Conservation (phyloP, 2,797 vertebrate species). For the Naso thynnoides region DNA sequence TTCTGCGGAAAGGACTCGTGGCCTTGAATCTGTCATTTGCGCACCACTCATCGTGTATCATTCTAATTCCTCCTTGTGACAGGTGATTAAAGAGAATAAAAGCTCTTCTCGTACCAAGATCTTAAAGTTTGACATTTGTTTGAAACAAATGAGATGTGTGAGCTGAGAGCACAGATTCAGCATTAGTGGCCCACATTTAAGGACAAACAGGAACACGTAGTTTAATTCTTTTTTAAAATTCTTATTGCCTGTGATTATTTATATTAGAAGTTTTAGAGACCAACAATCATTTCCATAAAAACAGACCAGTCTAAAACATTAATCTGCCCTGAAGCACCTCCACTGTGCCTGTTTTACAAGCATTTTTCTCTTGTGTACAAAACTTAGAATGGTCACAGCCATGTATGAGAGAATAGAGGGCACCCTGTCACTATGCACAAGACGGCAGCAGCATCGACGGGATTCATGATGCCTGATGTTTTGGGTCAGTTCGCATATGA, state of each 20-base stretch:
- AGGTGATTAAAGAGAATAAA: constrained; percentile 11
- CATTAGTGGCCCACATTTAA: too few relatives aligned
- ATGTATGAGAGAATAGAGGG: not conserved
- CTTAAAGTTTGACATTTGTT: constrained; percentile 1
- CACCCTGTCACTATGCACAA: not conserved
- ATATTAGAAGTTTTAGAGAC: too few relatives aligned
- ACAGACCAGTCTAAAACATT: too few relatives aligned
- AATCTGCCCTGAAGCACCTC: too few relatives aligned
- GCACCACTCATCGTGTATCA: not conserved
- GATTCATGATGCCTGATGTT: constrained; percentile 6
- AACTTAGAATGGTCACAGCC: not conserved
- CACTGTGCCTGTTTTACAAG: constrained; percentile 6
- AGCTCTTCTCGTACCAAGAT: not conserved
- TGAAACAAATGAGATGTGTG: not conserved
- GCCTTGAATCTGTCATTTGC: not conserved
- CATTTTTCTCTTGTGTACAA: constrained; percentile 3
- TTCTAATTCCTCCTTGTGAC: not conserved
- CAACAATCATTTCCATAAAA: too few relatives aligned
- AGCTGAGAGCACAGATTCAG: too few relatives aligned
- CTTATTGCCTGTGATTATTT: too few relatives aligned
- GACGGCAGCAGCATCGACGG: not conserved
- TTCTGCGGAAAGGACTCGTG: not conserved
- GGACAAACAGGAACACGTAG: too few relatives aligned
- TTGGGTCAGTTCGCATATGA: constrained; percentile 1
- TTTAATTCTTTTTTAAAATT: too few relatives aligned